Percentiles rank a stretch among this genome's conserved stretches.
Evolutionary conservation across 2,797 vertebrate species (phyloP).

Genomic region (Spinus olivaceus): DNA sequence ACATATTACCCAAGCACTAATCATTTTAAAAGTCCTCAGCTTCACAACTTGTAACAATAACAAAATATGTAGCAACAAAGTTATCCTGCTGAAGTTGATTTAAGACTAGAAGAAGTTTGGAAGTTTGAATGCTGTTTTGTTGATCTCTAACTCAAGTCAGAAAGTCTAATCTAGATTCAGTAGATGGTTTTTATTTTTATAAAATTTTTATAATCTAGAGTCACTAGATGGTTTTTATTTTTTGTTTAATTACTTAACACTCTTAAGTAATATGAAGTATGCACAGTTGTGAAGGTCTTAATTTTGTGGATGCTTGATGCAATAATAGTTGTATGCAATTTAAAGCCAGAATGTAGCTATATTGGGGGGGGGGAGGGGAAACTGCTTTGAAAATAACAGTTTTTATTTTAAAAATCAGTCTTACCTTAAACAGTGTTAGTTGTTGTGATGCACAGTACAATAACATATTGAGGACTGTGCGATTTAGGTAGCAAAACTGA

Average conservation of each 20-base stretch:
- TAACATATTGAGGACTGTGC: neutral
- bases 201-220: neutral
- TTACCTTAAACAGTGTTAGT: neutral
- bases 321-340: neutral
- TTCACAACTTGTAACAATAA: neutral
- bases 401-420: neutral
- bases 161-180: neutral
- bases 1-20: accelerated
- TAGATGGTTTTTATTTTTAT: neutral
- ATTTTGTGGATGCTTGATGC: neutral
- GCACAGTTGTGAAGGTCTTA: neutral
- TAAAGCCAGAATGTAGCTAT: neutral
- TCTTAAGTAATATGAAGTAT: neutral
- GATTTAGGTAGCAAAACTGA: neutral
- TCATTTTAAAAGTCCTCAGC: neutral
- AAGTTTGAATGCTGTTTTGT: neutral
- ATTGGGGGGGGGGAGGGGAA: neutral
- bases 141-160: neutral
- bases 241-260: neutral
- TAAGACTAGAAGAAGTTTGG: neutral
- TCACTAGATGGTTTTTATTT: neutral
- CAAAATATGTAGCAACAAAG: neutral
- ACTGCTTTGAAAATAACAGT: neutral
- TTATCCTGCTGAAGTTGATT: neutral
- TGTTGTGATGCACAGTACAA: neutral